Evolutionary conservation across 2,888 invertebrate species (phyloP).

Genomic region (Darwinula stevensoni): DNA sequence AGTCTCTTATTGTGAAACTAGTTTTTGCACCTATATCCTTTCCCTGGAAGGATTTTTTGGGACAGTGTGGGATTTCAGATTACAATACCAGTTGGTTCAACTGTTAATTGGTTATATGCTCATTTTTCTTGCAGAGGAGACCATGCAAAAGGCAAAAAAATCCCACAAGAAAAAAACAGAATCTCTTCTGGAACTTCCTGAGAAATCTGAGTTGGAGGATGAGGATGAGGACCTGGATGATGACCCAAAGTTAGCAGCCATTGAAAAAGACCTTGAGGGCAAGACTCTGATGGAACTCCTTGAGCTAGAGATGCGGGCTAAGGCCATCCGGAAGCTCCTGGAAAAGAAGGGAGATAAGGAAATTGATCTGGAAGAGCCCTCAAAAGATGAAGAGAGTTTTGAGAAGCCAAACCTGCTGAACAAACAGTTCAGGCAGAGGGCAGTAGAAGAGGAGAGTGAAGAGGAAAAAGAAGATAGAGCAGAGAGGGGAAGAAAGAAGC

Average conservation of each 20-base stretch:
- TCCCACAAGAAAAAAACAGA: no score
- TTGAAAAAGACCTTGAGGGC: constrained; percentile 5
- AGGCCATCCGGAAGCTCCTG: constrained; percentile 19
- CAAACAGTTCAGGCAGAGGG: not conserved
- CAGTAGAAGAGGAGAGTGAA: not conserved
- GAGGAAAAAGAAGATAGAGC: not conserved
- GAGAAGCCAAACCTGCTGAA: not conserved
- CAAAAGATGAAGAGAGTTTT: not conserved
- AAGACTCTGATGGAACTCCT: constrained; percentile 17
- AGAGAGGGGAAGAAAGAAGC: not conserved
- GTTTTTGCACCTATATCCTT: no score
- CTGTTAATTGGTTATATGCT: no score
- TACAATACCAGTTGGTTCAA: no score
- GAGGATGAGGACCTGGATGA: not conserved
- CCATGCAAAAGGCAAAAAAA: no score
- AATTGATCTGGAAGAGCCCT: not conserved
- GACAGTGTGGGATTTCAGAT: no score
- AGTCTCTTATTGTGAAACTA: no score
- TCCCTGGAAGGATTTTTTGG: no score
- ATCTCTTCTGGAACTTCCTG: no score
- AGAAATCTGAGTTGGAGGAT: not conserved
- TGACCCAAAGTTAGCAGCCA: no score
- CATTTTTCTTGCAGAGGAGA: no score
- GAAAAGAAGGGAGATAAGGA: not conserved
- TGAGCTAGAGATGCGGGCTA: constrained; percentile 20